Percentiles rank a stretch among this genome's conserved stretches.
Evolutionary conservation across 2,888 invertebrate species (phyloP).

Genomic region (Dynastes tityus): DNA sequence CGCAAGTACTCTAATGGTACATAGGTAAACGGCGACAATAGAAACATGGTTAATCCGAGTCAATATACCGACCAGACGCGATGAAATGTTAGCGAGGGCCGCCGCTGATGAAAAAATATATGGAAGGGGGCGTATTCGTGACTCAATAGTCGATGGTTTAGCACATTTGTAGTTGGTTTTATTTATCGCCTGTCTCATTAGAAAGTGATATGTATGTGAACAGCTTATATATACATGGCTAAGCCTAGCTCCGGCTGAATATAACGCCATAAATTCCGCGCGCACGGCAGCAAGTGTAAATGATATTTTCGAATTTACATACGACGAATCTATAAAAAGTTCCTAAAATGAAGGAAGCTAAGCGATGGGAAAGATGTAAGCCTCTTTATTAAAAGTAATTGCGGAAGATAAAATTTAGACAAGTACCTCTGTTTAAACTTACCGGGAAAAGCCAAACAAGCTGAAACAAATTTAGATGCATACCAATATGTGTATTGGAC

Average conservation of each 20-base stretch:
- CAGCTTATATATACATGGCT: constrained; percentile 42
- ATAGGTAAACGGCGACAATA: not conserved
- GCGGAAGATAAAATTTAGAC: too few relatives aligned
- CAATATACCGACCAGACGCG: not conserved
- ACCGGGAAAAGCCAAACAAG: too few relatives aligned
- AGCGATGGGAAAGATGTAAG: not conserved
- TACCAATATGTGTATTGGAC: too few relatives aligned
- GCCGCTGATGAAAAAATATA: constrained; percentile 15
- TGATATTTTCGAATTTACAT: constrained; percentile 35
- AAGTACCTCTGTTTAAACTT: too few relatives aligned
- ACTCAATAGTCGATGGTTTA: constrained; percentile 55
- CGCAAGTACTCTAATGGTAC: not conserved
- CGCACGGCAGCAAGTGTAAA: constrained; percentile 37
- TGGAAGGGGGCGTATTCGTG: constrained; percentile 57
- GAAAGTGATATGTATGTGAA: constrained; percentile 66
- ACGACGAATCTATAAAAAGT: constrained; percentile 21
- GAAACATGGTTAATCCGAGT: not conserved
- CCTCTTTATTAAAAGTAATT: too few relatives aligned
- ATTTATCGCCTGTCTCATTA: constrained; percentile 64
- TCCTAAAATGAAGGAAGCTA: not conserved
- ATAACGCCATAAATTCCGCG: constrained; percentile 27
- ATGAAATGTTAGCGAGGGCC: constrained; percentile 24
- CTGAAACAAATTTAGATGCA: too few relatives aligned
- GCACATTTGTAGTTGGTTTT: constrained; percentile 61
- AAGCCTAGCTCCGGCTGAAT: not conserved